Conservation (phyloP, 1,140 invertebrate species). For the Cecropterus lyciades region DNA sequence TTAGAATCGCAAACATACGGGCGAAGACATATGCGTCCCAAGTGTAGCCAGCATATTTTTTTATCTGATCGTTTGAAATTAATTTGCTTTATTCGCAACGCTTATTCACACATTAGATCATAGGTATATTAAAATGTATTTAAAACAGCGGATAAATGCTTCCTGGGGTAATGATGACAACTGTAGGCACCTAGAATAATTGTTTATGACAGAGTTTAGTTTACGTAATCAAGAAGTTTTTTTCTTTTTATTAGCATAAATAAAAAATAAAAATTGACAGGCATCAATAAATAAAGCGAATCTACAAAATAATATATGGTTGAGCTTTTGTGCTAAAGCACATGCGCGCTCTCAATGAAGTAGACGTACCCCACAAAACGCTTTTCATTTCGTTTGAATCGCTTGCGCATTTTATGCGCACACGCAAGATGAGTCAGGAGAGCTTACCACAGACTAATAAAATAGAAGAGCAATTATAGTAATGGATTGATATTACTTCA, state of each 20-base stretch:
- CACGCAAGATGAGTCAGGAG: constrained; percentile 73
- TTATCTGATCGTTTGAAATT: constrained; percentile 19
- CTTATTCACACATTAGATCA: constrained; percentile 1
- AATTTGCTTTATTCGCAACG: constrained; percentile 10
- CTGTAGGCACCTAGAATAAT: background rate
- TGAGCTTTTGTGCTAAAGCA: constrained; percentile 65
- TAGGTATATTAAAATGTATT: background rate
- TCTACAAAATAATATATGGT: constrained; percentile 56
- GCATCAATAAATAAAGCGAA: constrained; percentile 61
- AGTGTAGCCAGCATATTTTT: constrained; percentile 25
- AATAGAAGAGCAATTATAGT: background rate
- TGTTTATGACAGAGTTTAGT: constrained; percentile 19
- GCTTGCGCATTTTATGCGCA: constrained; percentile 67
- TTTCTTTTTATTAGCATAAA: constrained; percentile 17
- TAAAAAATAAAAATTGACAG: constrained; percentile 46
- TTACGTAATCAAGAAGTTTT: background rate
- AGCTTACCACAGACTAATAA: constrained; percentile 45
- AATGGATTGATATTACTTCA: too few relatives aligned
- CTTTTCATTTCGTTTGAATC: constrained; percentile 81
- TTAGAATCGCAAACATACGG: constrained; percentile 73
- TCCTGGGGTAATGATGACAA: constrained; percentile 11
- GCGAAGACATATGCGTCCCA: constrained; percentile 58
- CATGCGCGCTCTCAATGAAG: constrained; percentile 69
- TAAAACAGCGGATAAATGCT: constrained; percentile 5
- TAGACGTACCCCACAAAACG: constrained; percentile 67